Base-by-base conservation (phyloP, 30 jellyfish, hydroid and myxozoan genomes). In the Nemopilema nomurai region DNA sequence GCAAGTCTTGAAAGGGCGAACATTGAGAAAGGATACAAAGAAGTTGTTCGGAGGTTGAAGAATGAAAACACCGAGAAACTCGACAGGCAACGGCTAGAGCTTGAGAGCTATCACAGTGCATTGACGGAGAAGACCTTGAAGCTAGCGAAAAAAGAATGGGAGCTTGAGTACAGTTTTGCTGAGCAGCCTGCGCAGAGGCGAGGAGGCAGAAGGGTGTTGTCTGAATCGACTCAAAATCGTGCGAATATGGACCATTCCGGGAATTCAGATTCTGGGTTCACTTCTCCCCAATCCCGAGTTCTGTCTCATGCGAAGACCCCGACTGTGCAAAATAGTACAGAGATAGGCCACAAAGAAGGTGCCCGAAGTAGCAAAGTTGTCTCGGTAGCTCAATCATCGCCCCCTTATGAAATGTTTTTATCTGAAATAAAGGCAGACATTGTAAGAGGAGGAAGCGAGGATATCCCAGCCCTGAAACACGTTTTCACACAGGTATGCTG, bases 131-230 rank as follows among this genome's bases (percentile, higher is more conserved):
- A 86, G 79, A 87, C 96, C 0, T 4, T 87, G 29, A 77, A 77
- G 41, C 69, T 87, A 7, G 89, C 96, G n/a, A 80, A 75, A 27
- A 87, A 87, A 31, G 96, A 87, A 31, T 87, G 96, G 96, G 87
- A 79, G 31, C 87, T 84, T 0, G 87, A 62, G 68, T 0, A 57
- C 17, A 72, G 87, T 41, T 41, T 41, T 13, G 13, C 9, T 13
- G 32, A 51, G 24, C 77, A 70, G 73, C 71, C 50, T 1, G 78
- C 67, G 41, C 26, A 4, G 8, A 4, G 51, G 17, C 51, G 66
- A 25, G n/a, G 63, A 49, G 26, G 51, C 9, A 68, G 66, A 24
- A 72, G 13, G 57, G 57, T 13, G 57, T 41, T 41, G 13, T 6
- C 57, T 41, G 57, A 41, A 41, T 41, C 57, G 57, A 41, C 57